Percentiles rank a stretch among this genome's conserved stretches.
Evolutionary conservation across 2,888 invertebrate genomes (phyloP).

Genomic region (Apodemia mormo): DNA sequence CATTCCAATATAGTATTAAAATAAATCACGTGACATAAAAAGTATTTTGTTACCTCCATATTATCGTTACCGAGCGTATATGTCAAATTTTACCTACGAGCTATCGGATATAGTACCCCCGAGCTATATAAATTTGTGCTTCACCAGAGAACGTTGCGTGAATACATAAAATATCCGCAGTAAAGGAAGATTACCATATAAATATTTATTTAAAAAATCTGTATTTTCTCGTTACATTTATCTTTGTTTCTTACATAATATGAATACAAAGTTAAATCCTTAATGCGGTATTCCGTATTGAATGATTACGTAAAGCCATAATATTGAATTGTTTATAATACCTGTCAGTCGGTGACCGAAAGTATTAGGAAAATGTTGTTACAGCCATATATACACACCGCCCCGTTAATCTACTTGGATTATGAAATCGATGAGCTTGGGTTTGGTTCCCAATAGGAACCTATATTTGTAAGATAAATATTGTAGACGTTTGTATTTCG

Average conservation of each 20-base stretch:
- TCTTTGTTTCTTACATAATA: background rate
- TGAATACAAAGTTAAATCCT: background rate
- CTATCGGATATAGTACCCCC: slow-evolving; percentile 6
- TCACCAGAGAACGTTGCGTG: background rate
- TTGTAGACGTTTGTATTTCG: no score
- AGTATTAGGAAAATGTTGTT: no score
- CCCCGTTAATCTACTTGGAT: no score
- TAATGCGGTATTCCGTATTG: no score
- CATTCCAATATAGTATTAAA: background rate
- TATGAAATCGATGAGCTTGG: no score
- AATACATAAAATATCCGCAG: slow-evolving; percentile 3
- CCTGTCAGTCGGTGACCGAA: no score
- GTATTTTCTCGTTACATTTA: background rate
- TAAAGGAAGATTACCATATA: background rate
- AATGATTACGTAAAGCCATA: no score
- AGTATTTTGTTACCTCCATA: background rate
- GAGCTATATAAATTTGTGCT: slow-evolving; percentile 14
- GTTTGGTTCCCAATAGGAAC: no score
- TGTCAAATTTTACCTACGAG: slow-evolving; percentile 31
- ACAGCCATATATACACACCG: no score
- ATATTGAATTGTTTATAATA: no score
- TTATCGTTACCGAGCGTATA: slow-evolving; percentile 22
- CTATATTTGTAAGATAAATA: no score
- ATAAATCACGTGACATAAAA: background rate
- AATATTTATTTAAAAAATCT: background rate